Base-by-base conservation (phyloP, 1,140 invertebrate genomes). In the Ectropis grisescens region DNA sequence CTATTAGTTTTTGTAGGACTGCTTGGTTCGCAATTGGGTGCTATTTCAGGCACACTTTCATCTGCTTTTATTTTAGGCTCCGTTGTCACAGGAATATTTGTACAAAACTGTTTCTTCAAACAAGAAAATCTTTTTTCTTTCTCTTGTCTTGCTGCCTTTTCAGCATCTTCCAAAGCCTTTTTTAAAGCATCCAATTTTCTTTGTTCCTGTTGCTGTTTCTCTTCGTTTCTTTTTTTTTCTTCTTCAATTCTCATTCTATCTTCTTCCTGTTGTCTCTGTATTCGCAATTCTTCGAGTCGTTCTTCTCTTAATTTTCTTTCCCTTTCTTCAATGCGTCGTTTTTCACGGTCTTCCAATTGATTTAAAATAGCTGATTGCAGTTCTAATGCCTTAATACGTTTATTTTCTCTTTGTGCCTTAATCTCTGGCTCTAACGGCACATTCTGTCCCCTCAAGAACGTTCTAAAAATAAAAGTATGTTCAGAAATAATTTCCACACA, bases 311-410 rank as follows among this genome's bases (percentile, higher is more conserved):
- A 47, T 33, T 82, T 72, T 32, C 66, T 82, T 53, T 89, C 86
- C 25, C 82, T 85, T 58, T 91, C 90, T 57, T 90, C 87, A 55
- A 85, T 85, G 6, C 85, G 82, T 22, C 81, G 79, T 48, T 82
- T 84, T 51, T 91, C 88, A 30, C 86, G 83, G 57, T 91, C 90
- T 64, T 91, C 89, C 19, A 92, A 70, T 55, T 93, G 91, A 58
- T 85, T 85, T 41, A 89, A 84, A 41, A 93, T 91, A 7, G 89
- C 89, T 24, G 85, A 87, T 60, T 92, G 90, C 33, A 91, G 82
- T 57, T 90, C 89, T 41, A 90, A 51, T 8, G 90, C 90, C 65
- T 90, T 88, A 36, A 89, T 85, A 24, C 90, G 75, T 59, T 85
- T 88, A 34, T 79, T 78, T 71, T 92, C 90, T 32, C 89, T 75